Evolutionary conservation across 2,797 vertebrate species (phyloP).

Genomic region (Myotis planiceps): DNA sequence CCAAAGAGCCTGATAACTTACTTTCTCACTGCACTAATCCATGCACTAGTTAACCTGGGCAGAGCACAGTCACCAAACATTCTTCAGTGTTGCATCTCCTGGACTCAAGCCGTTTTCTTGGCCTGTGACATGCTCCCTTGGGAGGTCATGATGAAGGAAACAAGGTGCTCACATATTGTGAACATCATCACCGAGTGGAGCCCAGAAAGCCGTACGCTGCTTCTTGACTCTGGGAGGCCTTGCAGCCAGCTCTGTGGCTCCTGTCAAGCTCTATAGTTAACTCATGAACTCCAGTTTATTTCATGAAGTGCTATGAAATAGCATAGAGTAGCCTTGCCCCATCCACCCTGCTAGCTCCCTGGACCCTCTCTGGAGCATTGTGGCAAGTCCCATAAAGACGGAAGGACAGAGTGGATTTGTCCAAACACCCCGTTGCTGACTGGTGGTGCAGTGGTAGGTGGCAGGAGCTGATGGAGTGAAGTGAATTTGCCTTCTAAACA

Average conservation of each 20-base stretch:
- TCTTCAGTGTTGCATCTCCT: accelerated
- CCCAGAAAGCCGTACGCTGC: background rate
- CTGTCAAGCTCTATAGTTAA: background rate
- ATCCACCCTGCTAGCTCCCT: background rate
- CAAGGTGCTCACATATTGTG: background rate
- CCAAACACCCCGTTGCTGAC: background rate
- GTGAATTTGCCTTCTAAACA: background rate
- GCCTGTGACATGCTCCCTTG: background rate
- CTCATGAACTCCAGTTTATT: background rate
- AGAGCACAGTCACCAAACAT: background rate
- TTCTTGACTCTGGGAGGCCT: background rate
- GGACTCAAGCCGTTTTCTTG: background rate
- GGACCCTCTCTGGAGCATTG: background rate
- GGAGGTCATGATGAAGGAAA: background rate
- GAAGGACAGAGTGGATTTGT: background rate
- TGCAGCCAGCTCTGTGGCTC: background rate
- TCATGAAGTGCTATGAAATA: background rate
- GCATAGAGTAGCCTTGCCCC: background rate
- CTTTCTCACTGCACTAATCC: background rate
- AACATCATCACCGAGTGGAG: background rate
- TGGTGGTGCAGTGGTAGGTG: background rate
- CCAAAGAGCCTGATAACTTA: no score
- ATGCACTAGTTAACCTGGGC: background rate
- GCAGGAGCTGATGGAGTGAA: background rate
- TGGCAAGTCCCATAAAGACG: background rate